phyloP scores from a whole-genome alignment of 2,797 vertebrate genomes.

The Molossus alvarezi region DNA sequence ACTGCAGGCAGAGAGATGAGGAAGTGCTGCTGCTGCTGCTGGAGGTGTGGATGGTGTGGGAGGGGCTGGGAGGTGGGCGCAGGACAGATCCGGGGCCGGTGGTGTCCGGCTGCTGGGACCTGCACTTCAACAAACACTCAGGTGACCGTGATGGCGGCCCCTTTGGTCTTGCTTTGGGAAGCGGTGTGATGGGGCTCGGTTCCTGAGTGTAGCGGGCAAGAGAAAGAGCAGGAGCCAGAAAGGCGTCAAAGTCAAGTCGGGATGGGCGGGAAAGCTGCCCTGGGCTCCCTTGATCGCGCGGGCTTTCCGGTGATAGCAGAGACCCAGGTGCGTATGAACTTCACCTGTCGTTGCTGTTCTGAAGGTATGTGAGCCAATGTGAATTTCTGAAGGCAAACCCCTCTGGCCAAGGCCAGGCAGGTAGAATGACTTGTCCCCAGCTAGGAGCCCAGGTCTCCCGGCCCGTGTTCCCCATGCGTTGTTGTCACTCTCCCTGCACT shows the following conservation, averaged over 20 bases:
- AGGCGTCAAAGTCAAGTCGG: not conserved
- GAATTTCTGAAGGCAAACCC: not conserved
- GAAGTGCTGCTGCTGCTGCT: too few species aligned
- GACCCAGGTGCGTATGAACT: not conserved
- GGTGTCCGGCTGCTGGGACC: not conserved
- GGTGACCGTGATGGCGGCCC: accelerated
- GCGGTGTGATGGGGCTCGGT: accelerated
- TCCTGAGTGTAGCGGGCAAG: too few species aligned
- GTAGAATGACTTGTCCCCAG: not conserved
- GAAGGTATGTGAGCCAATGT: not conserved
- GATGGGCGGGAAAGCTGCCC: too few species aligned
- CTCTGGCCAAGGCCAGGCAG: not conserved
- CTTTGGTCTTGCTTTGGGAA: accelerated
- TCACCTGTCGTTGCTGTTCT: not conserved
- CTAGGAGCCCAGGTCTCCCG: not conserved
- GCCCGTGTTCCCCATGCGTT: accelerated
- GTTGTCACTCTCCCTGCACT: not conserved
- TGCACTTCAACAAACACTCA: accelerated
- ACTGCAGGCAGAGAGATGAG: not conserved
- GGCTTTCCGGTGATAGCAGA: not conserved
- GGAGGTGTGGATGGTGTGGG: not conserved
- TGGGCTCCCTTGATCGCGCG: too few species aligned
- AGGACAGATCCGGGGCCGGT: not conserved
- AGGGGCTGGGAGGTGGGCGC: too few species aligned
- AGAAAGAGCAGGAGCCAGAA: not conserved